These are phyloP conservation scores for Trematomus loennbergii DNA, from an alignment of 2,113 vertebrate genomes.

Conservation along the genomic window DNA sequence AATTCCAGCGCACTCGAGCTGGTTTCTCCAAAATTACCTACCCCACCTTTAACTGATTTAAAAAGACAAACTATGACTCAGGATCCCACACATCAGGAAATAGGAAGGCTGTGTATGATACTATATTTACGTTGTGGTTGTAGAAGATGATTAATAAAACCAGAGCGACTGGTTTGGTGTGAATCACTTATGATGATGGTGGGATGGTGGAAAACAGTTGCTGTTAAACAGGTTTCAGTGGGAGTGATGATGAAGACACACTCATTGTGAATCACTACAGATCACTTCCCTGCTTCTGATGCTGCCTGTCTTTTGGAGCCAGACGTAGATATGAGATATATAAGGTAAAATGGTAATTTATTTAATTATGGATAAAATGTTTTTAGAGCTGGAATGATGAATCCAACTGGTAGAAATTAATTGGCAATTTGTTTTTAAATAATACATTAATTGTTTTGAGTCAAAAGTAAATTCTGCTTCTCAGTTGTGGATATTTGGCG, in stretches of 20 bases:
- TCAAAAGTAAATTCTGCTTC: neutral
- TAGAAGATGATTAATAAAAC: slow-evolving; percentile 32
- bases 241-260: slow-evolving; percentile 33
- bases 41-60: too few relatives aligned
- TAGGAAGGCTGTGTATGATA: neutral
- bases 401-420: neutral
- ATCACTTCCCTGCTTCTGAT: neutral
- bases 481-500: neutral
- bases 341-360: too few relatives aligned
- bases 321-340: neutral
- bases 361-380: too few relatives aligned
- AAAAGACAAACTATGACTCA: neutral
- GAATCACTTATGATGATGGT: neutral
- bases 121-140: neutral
- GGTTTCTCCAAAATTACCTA: too few relatives aligned
- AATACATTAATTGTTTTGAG: neutral
- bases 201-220: slow-evolving; percentile 16
- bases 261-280: slow-evolving; percentile 37
- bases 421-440: neutral
- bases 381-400: neutral
- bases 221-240: slow-evolving; percentile 56
- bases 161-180: slow-evolving; percentile 27
- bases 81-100: neutral
- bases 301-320: neutral
- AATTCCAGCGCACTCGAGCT: too few relatives aligned